These are phyloP conservation scores for Argyra leucocephala DNA, from an alignment of 2,888 invertebrate species.

Conservation along the genomic window DNA sequence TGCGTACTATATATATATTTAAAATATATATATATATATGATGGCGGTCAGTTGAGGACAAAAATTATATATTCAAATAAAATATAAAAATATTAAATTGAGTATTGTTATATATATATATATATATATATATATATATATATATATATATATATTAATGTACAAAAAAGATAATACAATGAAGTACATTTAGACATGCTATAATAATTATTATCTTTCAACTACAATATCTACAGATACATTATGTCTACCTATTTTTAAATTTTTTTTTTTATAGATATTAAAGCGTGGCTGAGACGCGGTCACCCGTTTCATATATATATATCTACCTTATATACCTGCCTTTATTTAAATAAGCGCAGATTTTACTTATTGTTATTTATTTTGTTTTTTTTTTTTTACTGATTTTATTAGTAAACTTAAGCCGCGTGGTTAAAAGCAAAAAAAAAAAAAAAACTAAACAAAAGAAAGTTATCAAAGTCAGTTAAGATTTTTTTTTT, in stretches of 20 bases:
- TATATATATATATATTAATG: background rate
- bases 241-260: background rate
- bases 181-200: background rate
- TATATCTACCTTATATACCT: too few relatives aligned
- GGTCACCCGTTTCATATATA: background rate
- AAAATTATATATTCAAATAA: background rate
- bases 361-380: background rate
- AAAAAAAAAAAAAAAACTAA: too few relatives aligned
- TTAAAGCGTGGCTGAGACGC: background rate
- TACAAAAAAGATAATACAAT: background rate
- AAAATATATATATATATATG: too few relatives aligned
- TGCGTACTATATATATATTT: too few relatives aligned
- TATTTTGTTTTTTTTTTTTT: too few relatives aligned
- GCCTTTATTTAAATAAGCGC: conserved; percentile 6
- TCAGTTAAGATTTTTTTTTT: too few relatives aligned
- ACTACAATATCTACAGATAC: too few relatives aligned
- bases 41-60: background rate
- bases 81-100: background rate
- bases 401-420: too few relatives aligned
- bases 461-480: too few relatives aligned
- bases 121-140: background rate
- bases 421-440: too few relatives aligned
- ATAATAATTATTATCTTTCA: background rate
- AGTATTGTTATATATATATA: background rate
- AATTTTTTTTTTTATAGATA: background rate